Evolutionary conservation across 2,113 vertebrate genomes (phyloP), one percentile per base, ranked within the genome.

Genomic region (Zosterops lateralis): DNA sequence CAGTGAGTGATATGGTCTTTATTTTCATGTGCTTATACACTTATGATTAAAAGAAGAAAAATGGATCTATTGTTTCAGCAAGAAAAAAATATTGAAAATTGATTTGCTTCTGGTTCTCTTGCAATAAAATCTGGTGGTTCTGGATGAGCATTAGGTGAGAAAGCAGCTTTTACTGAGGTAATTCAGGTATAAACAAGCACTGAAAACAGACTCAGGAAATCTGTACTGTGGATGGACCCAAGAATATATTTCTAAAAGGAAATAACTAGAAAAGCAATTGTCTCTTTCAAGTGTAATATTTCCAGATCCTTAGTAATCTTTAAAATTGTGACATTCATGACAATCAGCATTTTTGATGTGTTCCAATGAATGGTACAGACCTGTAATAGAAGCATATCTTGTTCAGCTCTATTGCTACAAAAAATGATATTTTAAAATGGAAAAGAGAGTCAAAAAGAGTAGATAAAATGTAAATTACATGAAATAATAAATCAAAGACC

Each of bases 401-500:
- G 28, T 50, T 85, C 58, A 71, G 28, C 32, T 40, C 51, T 53
- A 66, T 45, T 73, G n/a, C 32, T 50, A 64, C 19, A 92, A 87
- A 87, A 81, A 50, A 57, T n/a, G 28, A 81, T 86, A 84, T 65
- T 40, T 38, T 76, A 74, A 81, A 87, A 81, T 53, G 21, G 14
- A 79, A 79, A 34, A 18, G 11, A 26, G 8, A 31, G 4, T 4
- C 2, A 1, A 14, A 70, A 62, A 64, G n/a, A 32, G 29, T 28
- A 34, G 73, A 90, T 71, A 89, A 94, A 95, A 87, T 53, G 40
- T n/a, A 91, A 91, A 92, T 79, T 83, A 68, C 24, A 54, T 71
- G 25, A 94, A 92, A 94, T 70, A 83, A 90, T 92, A 90, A 94
- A 90, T 95, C 79, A 92, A 93, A 93, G 77, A 81, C 80, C 91